A percentile compares a stretch with the other conserved stretches of the same genome.
Evolutionary conservation across 2,888 invertebrate genomes (phyloP).

Genomic region (Linnaemya tessellans): DNA sequence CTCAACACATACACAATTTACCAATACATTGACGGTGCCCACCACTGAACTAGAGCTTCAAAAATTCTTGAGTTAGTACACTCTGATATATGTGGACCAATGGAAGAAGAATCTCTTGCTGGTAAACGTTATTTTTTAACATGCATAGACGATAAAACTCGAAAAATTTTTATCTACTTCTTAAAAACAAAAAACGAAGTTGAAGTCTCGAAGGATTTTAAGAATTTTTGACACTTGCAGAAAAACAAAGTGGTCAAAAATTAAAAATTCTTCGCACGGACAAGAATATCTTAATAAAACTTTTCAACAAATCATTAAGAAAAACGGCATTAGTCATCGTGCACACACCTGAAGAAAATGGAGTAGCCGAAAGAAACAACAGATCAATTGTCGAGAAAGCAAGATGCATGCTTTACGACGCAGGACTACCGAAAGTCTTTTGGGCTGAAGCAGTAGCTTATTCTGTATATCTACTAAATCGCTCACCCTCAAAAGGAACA

Average conservation of each 20-base stretch:
- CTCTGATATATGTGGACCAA: constrained; percentile 80
- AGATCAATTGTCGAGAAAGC: constrained; percentile 73
- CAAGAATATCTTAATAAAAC: constrained; percentile 33
- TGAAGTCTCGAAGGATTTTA: constrained; percentile 61
- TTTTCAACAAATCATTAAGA: constrained; percentile 13
- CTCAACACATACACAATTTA: too few relatives aligned
- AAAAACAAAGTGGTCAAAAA: constrained; percentile 66
- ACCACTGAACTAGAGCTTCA: constrained; percentile 70
- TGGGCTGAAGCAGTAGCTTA: constrained; percentile 74
- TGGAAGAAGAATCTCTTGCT: constrained; percentile 76
- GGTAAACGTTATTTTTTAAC: constrained; percentile 43
- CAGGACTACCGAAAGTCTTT: constrained; percentile 55
- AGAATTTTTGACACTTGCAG: constrained; percentile 61
- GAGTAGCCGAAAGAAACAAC: constrained; percentile 64
- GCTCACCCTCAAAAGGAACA: constrained; percentile 53
- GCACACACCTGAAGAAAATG: constrained; percentile 57
- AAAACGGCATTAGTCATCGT: constrained; percentile 18
- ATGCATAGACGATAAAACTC: constrained; percentile 49
- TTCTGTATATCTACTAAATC: constrained; percentile 71
- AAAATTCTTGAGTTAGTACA: constrained; percentile 77
- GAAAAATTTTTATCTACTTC: constrained; percentile 45
- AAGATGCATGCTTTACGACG: too few relatives aligned
- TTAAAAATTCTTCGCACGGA: constrained; percentile 47
- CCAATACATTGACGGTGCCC: too few relatives aligned
- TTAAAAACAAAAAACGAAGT: constrained; percentile 59